A percentile compares a stretch with the other conserved stretches of the same genome.
phyloP scores from a whole-genome alignment of 2,113 vertebrate genomes.

The Chaetorhynchus papuensis region DNA sequence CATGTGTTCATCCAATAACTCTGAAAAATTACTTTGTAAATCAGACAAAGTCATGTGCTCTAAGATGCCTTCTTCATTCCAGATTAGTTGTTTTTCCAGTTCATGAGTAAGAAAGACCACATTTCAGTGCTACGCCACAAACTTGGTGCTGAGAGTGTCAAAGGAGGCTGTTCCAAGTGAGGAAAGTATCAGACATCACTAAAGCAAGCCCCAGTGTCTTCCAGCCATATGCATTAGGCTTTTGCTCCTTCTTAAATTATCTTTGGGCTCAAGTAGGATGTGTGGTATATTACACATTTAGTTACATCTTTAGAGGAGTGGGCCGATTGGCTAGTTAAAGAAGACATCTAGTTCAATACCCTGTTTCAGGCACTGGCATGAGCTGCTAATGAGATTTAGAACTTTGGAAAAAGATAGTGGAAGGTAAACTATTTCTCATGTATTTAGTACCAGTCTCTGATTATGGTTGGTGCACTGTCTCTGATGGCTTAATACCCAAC shows the following conservation, averaged over 20 bases:
- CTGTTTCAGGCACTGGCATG: not conserved
- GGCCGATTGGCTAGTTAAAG: not conserved
- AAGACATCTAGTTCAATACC: not conserved
- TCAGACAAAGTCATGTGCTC: not conserved
- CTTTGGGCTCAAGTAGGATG: not conserved
- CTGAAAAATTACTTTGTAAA: not conserved
- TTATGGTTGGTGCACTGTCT: not conserved
- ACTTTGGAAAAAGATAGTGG: not conserved
- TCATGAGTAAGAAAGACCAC: not conserved
- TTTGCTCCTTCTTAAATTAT: not conserved
- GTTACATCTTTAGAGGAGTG: not conserved
- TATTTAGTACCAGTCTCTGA: not conserved
- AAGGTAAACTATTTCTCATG: accelerated
- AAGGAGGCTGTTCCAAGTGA: not conserved
- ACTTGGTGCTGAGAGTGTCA: not conserved
- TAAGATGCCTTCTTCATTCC: not conserved
- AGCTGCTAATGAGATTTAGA: not conserved
- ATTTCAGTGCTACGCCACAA: not conserved
- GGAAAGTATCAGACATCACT: not conserved
- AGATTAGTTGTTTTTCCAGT: not conserved
- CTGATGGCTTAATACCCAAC: not conserved
- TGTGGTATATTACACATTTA: not conserved
- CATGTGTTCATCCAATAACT: not conserved
- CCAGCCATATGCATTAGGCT: accelerated
- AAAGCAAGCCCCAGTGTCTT: accelerated